Conservation (phyloP, 1,140 invertebrate species). For the Pogonomyrmex californicus region DNA sequence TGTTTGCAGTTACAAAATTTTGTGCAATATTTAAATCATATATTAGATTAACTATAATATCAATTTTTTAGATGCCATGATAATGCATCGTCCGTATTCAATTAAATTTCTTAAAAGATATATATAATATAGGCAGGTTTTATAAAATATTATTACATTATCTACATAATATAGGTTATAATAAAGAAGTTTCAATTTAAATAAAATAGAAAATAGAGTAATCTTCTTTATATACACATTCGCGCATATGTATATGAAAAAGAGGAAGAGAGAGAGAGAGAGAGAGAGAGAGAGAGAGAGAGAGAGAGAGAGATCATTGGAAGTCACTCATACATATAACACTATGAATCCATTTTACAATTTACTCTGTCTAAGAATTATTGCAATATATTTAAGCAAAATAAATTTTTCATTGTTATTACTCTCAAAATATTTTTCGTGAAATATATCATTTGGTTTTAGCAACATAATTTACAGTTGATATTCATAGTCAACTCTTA, state of each 20-base stretch:
- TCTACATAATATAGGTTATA: not conserved
- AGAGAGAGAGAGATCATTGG: not conserved
- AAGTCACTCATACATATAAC: constrained; percentile 21
- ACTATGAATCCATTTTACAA: constrained; percentile 23
- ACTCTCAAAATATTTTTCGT: constrained; percentile 4
- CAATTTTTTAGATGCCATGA: not conserved
- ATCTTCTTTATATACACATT: constrained; percentile 8
- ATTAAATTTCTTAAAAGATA: not conserved
- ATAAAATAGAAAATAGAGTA: constrained; percentile 26
- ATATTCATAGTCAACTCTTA: too few relatives aligned
- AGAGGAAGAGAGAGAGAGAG: too few relatives aligned
- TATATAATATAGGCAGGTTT: constrained; percentile 9
- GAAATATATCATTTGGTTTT: constrained; percentile 15
- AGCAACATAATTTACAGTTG: constrained; percentile 16
- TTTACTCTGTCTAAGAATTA: not conserved
- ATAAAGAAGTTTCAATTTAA: constrained; percentile 19
- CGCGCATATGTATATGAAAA: too few relatives aligned
- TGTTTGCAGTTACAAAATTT: not conserved
- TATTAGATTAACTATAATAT: not conserved
- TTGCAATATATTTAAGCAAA: constrained; percentile 27
- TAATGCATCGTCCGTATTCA: not conserved
- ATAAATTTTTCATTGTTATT: not conserved
- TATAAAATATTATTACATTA: constrained; percentile 29
- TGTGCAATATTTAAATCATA: not conserved
- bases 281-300: too few relatives aligned